These are phyloP conservation scores for Aurelia aurita DNA, from an alignment of 30 jellyfish, hydroid and myxozoan genomes.

Conservation along the genomic window DNA sequence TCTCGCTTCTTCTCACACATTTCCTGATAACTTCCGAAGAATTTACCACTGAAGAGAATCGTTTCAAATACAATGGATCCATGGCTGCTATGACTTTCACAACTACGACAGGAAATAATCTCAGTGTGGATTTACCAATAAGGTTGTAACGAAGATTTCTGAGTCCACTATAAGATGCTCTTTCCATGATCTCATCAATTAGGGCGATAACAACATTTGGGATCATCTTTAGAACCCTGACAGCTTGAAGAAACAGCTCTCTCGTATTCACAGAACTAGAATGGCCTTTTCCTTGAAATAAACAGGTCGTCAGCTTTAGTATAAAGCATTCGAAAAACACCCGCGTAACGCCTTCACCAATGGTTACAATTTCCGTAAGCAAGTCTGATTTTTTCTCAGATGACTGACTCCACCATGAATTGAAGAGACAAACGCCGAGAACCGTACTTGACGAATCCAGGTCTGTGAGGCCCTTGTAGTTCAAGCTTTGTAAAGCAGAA, in stretches of 20 bases:
- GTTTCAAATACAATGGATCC: constrained; percentile 49
- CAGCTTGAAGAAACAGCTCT: background rate
- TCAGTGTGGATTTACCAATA: background rate
- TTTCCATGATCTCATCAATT: constrained; percentile 17
- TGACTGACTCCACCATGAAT: background rate
- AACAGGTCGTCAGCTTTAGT: background rate
- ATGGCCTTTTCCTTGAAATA: background rate
- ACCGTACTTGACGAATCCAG: background rate
- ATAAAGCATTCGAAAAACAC: constrained; percentile 7
- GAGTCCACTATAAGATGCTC: background rate
- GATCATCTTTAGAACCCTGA: constrained; percentile 21
- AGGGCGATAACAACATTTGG: background rate
- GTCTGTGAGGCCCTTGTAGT: background rate
- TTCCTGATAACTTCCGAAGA: background rate
- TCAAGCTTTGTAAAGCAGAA: background rate
- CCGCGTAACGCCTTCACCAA: background rate
- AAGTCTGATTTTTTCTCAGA: background rate
- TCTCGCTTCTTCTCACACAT: background rate
- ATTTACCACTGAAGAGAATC: background rate
- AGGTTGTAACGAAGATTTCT: constrained; percentile 11
- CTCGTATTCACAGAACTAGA: background rate
- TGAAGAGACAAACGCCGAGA: background rate
- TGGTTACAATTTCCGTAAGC: background rate
- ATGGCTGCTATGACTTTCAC: constrained; percentile 27
- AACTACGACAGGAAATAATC: constrained; percentile 26